Evolutionary conservation across 2,888 invertebrate species (phyloP), one percentile per base, ranked within the genome.

Genomic region (Eueremaeus valkanovi): DNA sequence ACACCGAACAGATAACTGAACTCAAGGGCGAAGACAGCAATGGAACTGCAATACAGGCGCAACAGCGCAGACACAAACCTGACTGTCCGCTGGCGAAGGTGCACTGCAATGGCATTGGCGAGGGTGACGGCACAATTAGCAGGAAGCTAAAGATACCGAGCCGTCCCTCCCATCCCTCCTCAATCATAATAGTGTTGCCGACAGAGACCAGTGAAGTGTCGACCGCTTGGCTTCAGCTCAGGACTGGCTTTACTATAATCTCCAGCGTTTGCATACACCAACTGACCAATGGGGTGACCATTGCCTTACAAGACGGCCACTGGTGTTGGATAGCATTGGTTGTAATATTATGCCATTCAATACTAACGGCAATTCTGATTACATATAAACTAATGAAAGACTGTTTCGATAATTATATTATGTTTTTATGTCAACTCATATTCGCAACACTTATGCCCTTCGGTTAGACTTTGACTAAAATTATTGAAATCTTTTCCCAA

Each of bases 151-250:
- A n/a, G 13, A 33, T 66, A 9, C 66, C 66, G 1, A 36, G 36
- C 9, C 66, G 66, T 13, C 36, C 66, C 24, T 36, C 66, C 6
- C 66, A 36, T n/a, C 66, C 66, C 9, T 11, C 66, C 13, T 66
- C 66, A 21, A 66, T 66, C 66, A 66, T 66, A 66, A 66, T 66
- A 33, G 66, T 66, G 21, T 36, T 66, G 66, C 66, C 66, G 36
- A 21, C 13, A 1, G 36, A 66, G 36, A 36, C 33, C n/a, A 66
- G 5, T 36, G 66, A 66, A 3, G n/a, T 36, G 33, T 36, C 66
- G n/a, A 66, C 66, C 8, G 21, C 31, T 66, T 66, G 66, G 66
- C 66, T 66, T 18, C 33, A 66, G 27, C 11, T 66, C 29, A 66
- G 21, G n/a, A 16, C 8, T 1, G 16, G 66, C 5, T 66, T 66